Base-by-base conservation (phyloP, 92 coral and sea anemone genomes). In the Palythoa heliodiscus region DNA sequence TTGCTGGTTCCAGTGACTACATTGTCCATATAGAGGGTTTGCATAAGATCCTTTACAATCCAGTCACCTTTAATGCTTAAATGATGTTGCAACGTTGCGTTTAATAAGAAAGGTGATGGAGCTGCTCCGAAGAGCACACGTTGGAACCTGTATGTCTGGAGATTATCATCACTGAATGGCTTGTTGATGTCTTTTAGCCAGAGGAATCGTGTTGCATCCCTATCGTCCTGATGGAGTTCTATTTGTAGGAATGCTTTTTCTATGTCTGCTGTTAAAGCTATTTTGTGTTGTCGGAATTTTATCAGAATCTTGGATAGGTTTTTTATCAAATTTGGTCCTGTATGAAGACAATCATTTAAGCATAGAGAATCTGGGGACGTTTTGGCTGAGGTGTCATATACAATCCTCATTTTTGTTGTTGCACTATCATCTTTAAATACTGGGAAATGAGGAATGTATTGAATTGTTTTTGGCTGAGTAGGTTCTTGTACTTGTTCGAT, bases 81-180 rank as follows among this genome's bases (percentile, higher is more conserved):
- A 72, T 89, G 89, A 71, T 89, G 78, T 68, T 81, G 89, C 37
- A 89, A 55, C 25, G 89, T 89, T 11, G 89, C 89, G 71, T 67
- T 71, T 29, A 89, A 75, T 54, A 89, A 83, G 66, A 86, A 80
- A 17, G 92, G 88, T 3, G 89, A 86, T 29, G 89, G 92, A 5
- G 89, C 79, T 23, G 85, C 89, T 78, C 92, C 92, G 81, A 89
- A 89, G 64, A 89, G 82, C 19, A 86, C 89, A n/a, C 82, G 85
- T 7, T 86, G 70, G 63, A 90, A 90, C 68, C 92, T 75, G 71
- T 71, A 86, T 52, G 66, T 73, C 13, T 84, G 64, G 25, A 83
- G 60, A 20, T 76, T 76, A 54, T 39, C 76, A 38, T 80, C 73
- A 61, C 35, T 40, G 38, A 73, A 83, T 1, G 91, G 52, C 9